Percentiles rank a stretch among this genome's conserved stretches.
These are phyloP conservation scores for Agonopterix arenella DNA, from an alignment of 2,888 invertebrate species.

Conservation along the genomic window DNA sequence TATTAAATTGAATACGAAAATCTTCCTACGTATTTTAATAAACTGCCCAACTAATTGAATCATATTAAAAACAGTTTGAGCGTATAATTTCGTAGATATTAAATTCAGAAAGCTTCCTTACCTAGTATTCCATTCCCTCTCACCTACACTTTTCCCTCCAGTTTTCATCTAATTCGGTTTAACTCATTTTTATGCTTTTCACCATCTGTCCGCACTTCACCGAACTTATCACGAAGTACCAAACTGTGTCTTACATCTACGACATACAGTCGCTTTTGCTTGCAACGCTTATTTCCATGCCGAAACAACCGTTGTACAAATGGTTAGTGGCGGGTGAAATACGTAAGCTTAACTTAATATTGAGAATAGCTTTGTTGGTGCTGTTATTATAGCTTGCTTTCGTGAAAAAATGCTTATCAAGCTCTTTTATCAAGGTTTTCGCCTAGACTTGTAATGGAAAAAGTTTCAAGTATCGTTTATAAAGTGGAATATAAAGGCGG, in stretches of 20 bases:
- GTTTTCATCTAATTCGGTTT: too few relatives aligned
- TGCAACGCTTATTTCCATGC: slow-evolving; percentile 6
- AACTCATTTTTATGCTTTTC: too few relatives aligned
- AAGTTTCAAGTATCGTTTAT: not conserved
- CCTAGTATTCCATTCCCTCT: too few relatives aligned
- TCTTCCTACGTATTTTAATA: too few relatives aligned
- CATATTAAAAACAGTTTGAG: too few relatives aligned
- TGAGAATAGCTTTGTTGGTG: slow-evolving; percentile 3
- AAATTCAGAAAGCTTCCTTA: too few relatives aligned
- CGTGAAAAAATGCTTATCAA: not conserved
- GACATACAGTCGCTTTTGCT: slow-evolving; percentile 3
- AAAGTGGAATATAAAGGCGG: not conserved
- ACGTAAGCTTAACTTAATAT: slow-evolving; percentile 6
- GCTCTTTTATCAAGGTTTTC: not conserved
- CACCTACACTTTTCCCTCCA: too few relatives aligned
- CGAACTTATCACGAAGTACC: not conserved
- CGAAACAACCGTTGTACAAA: slow-evolving; percentile 3
- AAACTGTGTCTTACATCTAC: not conserved
- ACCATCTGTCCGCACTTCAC: too few relatives aligned
- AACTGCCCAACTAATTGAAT: too few relatives aligned
- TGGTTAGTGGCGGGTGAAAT: slow-evolving; percentile 4
- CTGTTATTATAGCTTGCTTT: too few relatives aligned
- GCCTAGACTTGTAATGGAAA: not conserved
- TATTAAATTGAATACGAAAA: too few relatives aligned
- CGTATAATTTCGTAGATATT: too few relatives aligned